Percentiles rank a stretch among this genome's conserved stretches.
phyloP scores from a whole-genome alignment of 1,140 invertebrate species.

The Trissolcus basalis region DNA sequence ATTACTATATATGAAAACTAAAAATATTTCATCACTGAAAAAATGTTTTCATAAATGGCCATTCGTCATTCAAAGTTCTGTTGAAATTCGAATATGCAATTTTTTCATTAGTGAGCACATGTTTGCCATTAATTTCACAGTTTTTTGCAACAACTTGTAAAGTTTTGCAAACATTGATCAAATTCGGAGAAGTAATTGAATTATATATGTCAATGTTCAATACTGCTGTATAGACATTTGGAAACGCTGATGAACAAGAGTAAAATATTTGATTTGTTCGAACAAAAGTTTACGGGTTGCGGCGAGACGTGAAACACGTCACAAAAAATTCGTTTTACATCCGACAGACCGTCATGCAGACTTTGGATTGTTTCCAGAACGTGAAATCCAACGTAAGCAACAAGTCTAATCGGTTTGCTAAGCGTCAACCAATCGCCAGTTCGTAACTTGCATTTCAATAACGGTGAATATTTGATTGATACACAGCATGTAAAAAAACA shows the following conservation, averaged over 20 bases:
- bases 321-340: constrained; percentile 23
- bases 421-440: constrained; percentile 21
- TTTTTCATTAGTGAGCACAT: constrained; percentile 14
- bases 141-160: no score
- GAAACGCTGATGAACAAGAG: neutral
- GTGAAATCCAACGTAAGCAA: constrained; percentile 62
- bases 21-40: no score
- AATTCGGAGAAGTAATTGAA: no score
- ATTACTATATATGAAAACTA: no score
- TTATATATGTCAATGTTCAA: no score
- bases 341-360: constrained; percentile 31
- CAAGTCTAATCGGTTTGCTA: constrained; percentile 53
- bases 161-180: constrained; percentile 54
- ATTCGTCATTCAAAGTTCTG: neutral
- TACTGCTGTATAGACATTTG: no score
- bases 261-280: no score
- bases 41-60: no score
- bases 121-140: constrained; percentile 61
- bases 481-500: constrained; percentile 6
- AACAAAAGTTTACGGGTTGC: constrained; percentile 22
- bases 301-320: constrained; percentile 22
- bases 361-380: constrained; percentile 64
- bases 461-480: constrained; percentile 31
- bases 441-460: constrained; percentile 17
- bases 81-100: neutral